These are phyloP conservation scores for Dugesia japonica DNA, from an alignment of 2,888 invertebrate genomes.

Conservation along the genomic window DNA sequence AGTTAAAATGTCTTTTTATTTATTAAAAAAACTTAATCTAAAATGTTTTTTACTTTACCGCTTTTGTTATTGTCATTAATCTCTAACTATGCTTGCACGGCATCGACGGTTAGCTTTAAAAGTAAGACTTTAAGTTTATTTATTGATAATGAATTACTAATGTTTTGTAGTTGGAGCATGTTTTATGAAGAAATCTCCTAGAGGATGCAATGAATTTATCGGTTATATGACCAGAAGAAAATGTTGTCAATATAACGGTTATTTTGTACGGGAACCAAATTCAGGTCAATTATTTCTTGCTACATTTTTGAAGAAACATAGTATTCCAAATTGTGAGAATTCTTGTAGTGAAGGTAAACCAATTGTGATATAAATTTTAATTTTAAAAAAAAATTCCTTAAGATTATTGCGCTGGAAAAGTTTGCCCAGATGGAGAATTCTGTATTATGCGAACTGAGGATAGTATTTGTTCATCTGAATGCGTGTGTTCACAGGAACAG, in stretches of 20 bases:
- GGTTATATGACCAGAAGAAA: neutral
- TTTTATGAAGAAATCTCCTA: neutral
- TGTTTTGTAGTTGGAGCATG: neutral
- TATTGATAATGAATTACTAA: neutral
- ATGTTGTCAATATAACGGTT: neutral
- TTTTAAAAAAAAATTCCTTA: neutral
- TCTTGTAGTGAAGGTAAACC: neutral
- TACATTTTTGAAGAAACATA: neutral
- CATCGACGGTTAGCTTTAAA: neutral
- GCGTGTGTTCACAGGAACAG: neutral
- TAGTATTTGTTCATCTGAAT: slow-evolving; percentile 5
- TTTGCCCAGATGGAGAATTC: neutral
- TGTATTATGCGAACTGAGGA: neutral
- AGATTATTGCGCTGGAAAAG: neutral
- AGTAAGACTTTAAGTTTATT: neutral
- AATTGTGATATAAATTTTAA: too few relatives aligned
- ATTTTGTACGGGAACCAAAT: neutral
- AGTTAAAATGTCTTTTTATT: neutral
- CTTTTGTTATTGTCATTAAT: neutral
- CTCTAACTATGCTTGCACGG: neutral
- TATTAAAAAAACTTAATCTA: neutral
- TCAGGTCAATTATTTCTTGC: neutral
- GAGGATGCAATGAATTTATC: neutral
- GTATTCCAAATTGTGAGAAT: neutral
- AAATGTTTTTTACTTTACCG: neutral